These are phyloP conservation scores for Sprattus sprattus DNA, from an alignment of 2,113 vertebrate genomes.

Conservation along the genomic window DNA sequence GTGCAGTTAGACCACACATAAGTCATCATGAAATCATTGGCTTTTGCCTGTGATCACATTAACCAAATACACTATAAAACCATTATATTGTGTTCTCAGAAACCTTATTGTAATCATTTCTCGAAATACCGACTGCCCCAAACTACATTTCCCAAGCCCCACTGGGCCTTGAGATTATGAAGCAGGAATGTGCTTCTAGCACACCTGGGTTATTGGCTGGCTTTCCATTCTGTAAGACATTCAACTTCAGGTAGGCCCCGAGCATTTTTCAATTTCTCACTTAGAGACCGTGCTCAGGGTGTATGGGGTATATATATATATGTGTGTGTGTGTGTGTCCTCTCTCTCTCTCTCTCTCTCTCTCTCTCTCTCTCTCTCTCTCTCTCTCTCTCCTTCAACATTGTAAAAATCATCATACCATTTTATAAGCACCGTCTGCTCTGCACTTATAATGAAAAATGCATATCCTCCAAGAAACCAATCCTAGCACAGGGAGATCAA, in stretches of 20 bases:
- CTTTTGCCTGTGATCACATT: conserved; percentile 11
- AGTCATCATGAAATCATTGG: not conserved
- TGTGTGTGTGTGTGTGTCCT: not conserved
- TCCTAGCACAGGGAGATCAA: conserved; percentile 71
- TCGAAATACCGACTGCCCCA: not conserved
- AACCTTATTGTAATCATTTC: conserved; percentile 9
- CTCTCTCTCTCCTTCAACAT: conserved; percentile 54
- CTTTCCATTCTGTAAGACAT: conserved; percentile 1
- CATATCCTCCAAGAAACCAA: conserved; percentile 73
- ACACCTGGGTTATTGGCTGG: not conserved
- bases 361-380: conserved; percentile 43
- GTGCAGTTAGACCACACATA: not conserved
- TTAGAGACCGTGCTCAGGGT: not conserved
- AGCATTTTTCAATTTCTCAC: not conserved
- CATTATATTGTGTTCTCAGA: not conserved
- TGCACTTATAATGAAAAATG: conserved; percentile 67
- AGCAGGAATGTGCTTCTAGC: not conserved
- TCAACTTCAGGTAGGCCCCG: conserved; percentile 8
- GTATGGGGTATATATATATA: not conserved
- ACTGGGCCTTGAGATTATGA: conserved; percentile 8
- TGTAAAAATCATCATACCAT: conserved; percentile 54
- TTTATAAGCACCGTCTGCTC: conserved; percentile 54
- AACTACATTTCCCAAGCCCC: conserved; percentile 4
- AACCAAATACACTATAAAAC: not conserved
- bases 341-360: conserved; percentile 9